Evolutionary conservation across 2,113 vertebrate species (phyloP).

Genomic region (Callocephalon fimbriatum): DNA sequence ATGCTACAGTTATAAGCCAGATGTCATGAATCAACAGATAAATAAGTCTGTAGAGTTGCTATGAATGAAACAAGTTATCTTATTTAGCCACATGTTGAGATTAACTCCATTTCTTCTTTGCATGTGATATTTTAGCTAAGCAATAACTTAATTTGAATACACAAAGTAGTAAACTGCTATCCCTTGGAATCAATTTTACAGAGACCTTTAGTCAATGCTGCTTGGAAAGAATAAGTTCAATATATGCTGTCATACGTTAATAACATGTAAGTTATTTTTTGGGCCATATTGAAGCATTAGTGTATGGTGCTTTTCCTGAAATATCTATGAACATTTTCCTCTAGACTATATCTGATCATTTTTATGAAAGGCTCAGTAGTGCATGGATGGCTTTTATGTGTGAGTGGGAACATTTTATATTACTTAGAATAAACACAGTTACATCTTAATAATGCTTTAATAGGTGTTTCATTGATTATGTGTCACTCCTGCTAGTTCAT

Average conservation of each 20-base stretch:
- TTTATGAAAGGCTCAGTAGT: not conserved
- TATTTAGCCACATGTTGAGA: slow-evolving; percentile 6
- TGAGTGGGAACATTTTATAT: slow-evolving; percentile 40
- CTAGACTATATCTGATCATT: not conserved
- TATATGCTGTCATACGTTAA: slow-evolving; percentile 23
- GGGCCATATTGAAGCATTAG: not conserved
- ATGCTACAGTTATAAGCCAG: not conserved
- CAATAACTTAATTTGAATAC: slow-evolving; percentile 55
- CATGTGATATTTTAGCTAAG: slow-evolving; percentile 25
- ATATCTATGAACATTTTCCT: not conserved
- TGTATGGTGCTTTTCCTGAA: not conserved
- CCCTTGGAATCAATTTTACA: slow-evolving; percentile 26
- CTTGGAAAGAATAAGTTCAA: slow-evolving; percentile 28
- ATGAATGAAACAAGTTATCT: not conserved
- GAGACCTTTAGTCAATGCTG: slow-evolving; percentile 35
- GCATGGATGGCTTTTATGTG: slow-evolving; percentile 11
- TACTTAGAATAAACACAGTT: slow-evolving; percentile 68
- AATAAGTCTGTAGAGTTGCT: not conserved
- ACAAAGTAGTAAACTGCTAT: slow-evolving; percentile 36
- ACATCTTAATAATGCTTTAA: slow-evolving; percentile 66
- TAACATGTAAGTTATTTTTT: slow-evolving; percentile 11
- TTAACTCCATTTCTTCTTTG: slow-evolving; percentile 2
- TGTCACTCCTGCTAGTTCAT: slow-evolving; percentile 58
- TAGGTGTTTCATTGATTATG: slow-evolving; percentile 56
- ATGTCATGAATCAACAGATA: not conserved